phyloP scores from a whole-genome alignment of 30 jellyfish, hydroid and myxozoan species.

The Turritopsis rubra region DNA sequence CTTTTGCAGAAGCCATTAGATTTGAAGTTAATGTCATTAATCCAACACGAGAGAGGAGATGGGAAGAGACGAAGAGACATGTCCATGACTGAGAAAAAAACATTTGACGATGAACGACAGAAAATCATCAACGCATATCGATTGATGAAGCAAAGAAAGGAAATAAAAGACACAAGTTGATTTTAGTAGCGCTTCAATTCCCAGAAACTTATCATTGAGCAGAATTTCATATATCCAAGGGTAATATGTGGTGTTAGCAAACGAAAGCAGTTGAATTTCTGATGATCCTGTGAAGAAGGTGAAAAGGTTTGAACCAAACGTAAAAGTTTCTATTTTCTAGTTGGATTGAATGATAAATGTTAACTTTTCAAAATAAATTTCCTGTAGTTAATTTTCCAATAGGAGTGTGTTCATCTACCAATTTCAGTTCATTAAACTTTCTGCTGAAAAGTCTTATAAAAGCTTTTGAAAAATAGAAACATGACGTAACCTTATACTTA shows the following conservation, averaged over 20 bases:
- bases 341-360: too few relatives aligned
- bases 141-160: slow-evolving; percentile 49
- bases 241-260: background rate
- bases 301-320: background rate
- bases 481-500: background rate
- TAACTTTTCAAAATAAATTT: too few relatives aligned
- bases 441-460: background rate
- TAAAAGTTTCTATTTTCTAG: too few relatives aligned
- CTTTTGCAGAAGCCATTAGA: background rate
- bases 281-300: background rate
- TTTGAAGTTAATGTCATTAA: background rate
- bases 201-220: too few relatives aligned
- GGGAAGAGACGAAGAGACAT: slow-evolving; percentile 35
- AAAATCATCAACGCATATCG: slow-evolving; percentile 62
- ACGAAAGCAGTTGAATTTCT: background rate
- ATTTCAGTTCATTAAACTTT: background rate
- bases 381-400: too few relatives aligned
- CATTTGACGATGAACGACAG: slow-evolving; percentile 52
- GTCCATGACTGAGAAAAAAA: slow-evolving; percentile 34
- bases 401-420: background rate
- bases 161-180: background rate
- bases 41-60: background rate
- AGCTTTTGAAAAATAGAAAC: background rate
- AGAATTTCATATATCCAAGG: too few relatives aligned
- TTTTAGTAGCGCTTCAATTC: background rate